Base-by-base conservation (phyloP, 2,113 vertebrate species). In the Daphoenositta chrysoptera region DNA sequence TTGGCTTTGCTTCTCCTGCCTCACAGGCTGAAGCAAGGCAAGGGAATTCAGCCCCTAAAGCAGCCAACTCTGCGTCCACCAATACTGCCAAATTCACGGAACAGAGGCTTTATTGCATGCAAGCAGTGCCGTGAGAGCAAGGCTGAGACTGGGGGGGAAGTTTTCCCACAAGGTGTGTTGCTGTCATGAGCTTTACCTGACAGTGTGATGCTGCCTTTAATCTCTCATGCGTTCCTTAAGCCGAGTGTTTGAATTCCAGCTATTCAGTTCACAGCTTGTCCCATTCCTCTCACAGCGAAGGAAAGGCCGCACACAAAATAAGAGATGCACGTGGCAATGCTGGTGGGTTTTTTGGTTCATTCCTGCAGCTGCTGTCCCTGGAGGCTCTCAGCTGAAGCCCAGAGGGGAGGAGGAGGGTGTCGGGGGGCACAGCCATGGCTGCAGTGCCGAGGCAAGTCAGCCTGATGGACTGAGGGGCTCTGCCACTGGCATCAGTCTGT, bases 391-490 rank as follows among this genome's bases (percentile, higher is more conserved):
- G 69, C 28, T 84, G 78, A 70, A 84, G 79, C 17, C 56, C 18
- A 5, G 7, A 33, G 26, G 15, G 22, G 15, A 56, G 37, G 45
- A 26, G 21, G 33, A 0, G 0, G 11, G 35, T 2, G 3, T 47
- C n/a, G 42, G 47, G 57, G 54, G 45, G 8, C 1, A 0, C 23
- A 63, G 53, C 60, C 27, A 2, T 1, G 17, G 54, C 22, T 4
- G 7, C 17, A 21, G 54, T 8, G 28, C 54, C 45, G 44, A 47
- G 33, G 5, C 5, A 4, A 50, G 21, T 39, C 45, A 56, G 37
- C 30, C 61, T 27, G n/a, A 45, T 0, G 9, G 64, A 28, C 31
- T 75, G 23, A 9, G 37, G 45, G 39, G 15, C 40, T 47, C 27
- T 82, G 20, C 44, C 33, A 1, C 26, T 9, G 50, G 10, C 54